Evolutionary conservation across 2,888 invertebrate species (phyloP), one percentile per base, ranked within the genome.

Genomic region (Lypha dubia): DNA sequence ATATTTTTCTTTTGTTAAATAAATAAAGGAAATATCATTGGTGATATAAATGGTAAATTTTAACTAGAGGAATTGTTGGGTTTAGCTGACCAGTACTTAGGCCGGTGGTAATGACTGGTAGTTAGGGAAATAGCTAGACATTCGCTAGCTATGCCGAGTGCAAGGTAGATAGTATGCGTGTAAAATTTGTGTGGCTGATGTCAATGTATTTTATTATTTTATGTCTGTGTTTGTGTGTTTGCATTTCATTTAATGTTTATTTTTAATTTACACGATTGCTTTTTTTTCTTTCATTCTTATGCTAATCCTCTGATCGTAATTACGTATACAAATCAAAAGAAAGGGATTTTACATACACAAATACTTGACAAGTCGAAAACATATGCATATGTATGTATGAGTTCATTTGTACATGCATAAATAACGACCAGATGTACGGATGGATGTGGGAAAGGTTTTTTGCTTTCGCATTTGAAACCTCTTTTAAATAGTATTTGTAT

Each of bases 321-420:
- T 83, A 85, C 83, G 76, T 73, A 80, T 80, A 83, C 83, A 83
- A 81, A 83, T 83, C 82, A 82, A 83, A 82, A 68, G 56, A 74
- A 79, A 56, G 74, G 77, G 79, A 77, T 85, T 83, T 71, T 44
- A 56, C 77, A 60, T 9, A 51, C 17, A 71, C 38, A 44, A 22
- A 63, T 44, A 46, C 62, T 46, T 41, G 56, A 58, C 58, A 56
- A 44, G 24, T 22, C 17, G 44, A 20, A 65, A 74, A 75, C 24
- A 38, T 38, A 11, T 68, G 8, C 15, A 41, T 35, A 20, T 17
- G 17, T 20, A 28, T 20, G 20, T 15, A 49, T 20, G 20, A 6
- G 41, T 28, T 28, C 44, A n/a, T n/a, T n/a, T n/a, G n/a, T n/a
- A 46, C 24, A 17, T n/a, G 1, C 20, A 49, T 8, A 20, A 8